Evolutionary conservation across 2,113 vertebrate genomes (phyloP).

Genomic region (Hippocampus zosterae): DNA sequence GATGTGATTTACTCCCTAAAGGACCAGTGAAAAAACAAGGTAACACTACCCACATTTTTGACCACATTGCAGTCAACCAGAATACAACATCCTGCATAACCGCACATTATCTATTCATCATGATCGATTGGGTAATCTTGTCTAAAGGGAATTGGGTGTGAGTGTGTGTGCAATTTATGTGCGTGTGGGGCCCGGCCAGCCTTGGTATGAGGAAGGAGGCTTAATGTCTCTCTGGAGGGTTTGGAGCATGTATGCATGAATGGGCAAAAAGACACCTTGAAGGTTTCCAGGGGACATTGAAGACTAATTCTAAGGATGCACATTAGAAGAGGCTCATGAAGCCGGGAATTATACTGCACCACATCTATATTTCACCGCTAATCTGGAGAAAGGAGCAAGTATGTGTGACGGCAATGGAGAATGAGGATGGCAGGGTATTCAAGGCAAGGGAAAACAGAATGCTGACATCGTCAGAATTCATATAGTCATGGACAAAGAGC

Average conservation of each 20-base stretch:
- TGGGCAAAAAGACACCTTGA: conserved; percentile 19
- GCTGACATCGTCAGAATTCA: not conserved
- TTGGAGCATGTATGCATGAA: conserved; percentile 1
- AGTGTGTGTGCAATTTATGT: not conserved
- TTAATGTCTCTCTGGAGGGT: conserved; percentile 11
- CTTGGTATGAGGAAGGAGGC: not conserved
- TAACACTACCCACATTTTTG: conserved; percentile 21
- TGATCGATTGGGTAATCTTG: conserved; percentile 39
- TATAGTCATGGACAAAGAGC: not conserved
- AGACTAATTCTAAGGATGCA: conserved; percentile 20
- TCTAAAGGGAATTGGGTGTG: conserved; percentile 18
- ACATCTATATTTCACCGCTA: conserved; percentile 44
- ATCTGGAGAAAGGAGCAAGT: conserved; percentile 19
- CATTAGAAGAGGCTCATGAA: conserved; percentile 44
- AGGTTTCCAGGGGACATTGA: conserved; percentile 22
- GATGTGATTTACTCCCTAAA: conserved; percentile 33
- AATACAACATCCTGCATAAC: conserved; percentile 14
- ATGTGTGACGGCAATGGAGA: conserved; percentile 10
- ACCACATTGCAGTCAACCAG: conserved; percentile 9
- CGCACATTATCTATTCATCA: conserved; percentile 44
- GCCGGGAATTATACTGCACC: conserved; percentile 22
- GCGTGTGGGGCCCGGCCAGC: not conserved
- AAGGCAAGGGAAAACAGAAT: conserved; percentile 1
- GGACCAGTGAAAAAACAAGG: conserved; percentile 32
- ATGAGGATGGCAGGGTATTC: conserved; percentile 9